Evolutionary conservation across 1,140 invertebrate genomes (phyloP), one percentile per base, ranked within the genome.

Genomic region (Drosophila repleta): DNA sequence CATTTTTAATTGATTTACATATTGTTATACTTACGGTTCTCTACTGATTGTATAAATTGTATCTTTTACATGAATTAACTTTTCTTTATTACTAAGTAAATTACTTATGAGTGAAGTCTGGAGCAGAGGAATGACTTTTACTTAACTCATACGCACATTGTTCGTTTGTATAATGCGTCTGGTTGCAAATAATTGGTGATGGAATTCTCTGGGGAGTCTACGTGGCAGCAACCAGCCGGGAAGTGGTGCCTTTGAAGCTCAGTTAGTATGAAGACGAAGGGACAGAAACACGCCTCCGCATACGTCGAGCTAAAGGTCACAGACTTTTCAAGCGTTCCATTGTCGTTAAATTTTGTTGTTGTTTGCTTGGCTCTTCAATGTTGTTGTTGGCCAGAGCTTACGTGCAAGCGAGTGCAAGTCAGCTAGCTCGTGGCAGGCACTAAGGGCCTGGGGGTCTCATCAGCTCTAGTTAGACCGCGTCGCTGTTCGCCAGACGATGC

Each of bases 261-360:
- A 35, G 49, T 32, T 17, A 7, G 17, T 39, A 26, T 10, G 21
- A 26, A 6, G 24, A 1, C 5, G 21, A 2, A 1, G 13, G 1
- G 46, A n/a, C 20, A 21, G 15, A 10, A 7, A 4, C 8, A 3
- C 8, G 8, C 15, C 13, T 18, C 2, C 43, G 26, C 17, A 17
- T 7, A 49, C 29, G 18, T 24, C 48, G 29, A 45, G 20, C 26
- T 29, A 76, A 88, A 88, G 82, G 83, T 87, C 82, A 83, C 79
- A 88, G 83, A 87, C 82, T 82, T 88, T 82, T 87, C 37, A 82
- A 88, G 72, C 61, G 64, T 72, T 76, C 65, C 79, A 73, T 76
- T 75, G 82, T 82, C 79, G 79, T 67, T 85, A 68, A 73, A 75
- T 65, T 80, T 66, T 75, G 48, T 68, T 77, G 65, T 76, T 82